These are phyloP conservation scores for Arctia plantaginis DNA, from an alignment of 2,888 invertebrate species.

Conservation along the genomic window DNA sequence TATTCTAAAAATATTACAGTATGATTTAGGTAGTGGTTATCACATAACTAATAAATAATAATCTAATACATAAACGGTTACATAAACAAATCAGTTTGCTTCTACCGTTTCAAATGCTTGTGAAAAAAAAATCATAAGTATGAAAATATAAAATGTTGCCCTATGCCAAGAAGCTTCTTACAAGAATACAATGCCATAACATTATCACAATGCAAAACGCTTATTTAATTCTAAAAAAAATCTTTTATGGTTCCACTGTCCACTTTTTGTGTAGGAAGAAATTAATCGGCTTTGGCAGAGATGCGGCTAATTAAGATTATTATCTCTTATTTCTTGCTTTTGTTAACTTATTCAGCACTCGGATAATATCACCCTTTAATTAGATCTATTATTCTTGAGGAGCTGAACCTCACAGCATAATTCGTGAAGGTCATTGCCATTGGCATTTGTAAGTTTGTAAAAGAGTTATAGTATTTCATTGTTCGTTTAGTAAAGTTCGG, in stretches of 20 bases:
- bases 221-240: background rate
- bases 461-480: background rate
- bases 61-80: background rate
- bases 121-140: background rate
- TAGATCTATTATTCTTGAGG: background rate
- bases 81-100: background rate
- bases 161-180: background rate
- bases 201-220: conserved; percentile 21
- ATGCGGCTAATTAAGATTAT: conserved; percentile 47
- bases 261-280: conserved; percentile 31
- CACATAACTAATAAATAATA: background rate
- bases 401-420: no score
- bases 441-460: background rate
- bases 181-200: conserved; percentile 12
- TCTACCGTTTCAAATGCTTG: background rate
- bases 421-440: background rate
- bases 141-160: background rate
- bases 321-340: conserved; percentile 41
- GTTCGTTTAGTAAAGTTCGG: no score
- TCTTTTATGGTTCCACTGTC: conserved; percentile 9
- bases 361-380: conserved; percentile 30
- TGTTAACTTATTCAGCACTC: conserved; percentile 41
- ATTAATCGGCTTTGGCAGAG: conserved; percentile 46
- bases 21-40: background rate
- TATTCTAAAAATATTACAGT: no score